Evolutionary conservation across 1,140 invertebrate genomes (phyloP), one percentile per base, ranked within the genome.

Genomic region (Eumeta japonica): DNA sequence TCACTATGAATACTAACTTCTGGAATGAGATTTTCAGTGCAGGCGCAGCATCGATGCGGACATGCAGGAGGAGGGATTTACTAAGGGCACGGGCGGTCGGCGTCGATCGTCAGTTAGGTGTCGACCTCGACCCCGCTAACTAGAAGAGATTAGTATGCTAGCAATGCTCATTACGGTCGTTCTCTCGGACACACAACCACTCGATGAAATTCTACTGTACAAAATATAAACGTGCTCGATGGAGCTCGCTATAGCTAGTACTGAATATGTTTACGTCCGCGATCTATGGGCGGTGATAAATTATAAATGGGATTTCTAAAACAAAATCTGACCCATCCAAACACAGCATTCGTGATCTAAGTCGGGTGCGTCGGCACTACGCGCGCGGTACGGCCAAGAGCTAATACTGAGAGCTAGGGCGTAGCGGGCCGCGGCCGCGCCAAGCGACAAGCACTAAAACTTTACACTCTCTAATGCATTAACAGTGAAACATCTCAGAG

Each of bases 61-160:
- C 45, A 37, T 48, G 43, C 49, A 49, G 41, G 52, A 50, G 55
- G 55, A 59, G 53, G 49, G 56, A 53, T 46, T 59, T 55, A 58
- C 56, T 56, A 52, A 41, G 48, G 43, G 46, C 28, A 30, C 45
- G 20, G 20, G 5, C 5, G 20, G n/a, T 24, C 20, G 20, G 20
- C n/a, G 20, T 5, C 20, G n/a, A 5, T 7, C 5, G 20, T 7
- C n/a, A 5, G n/a, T 24, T 24, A 7, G 20, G 20, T 24, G 20
- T 24, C 20, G 5, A 24, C 20, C 5, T 24, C 20, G 5, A 24
- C 5, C 20, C 5, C 20, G 5, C 5, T 53, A 53, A 61, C 58
- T 62, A 70, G 61, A 64, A 66, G 62, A 65, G 62, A 62, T 65
- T 57, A 62, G 62, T 62, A 70, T 62, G 61, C 62, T 66, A 70